These are phyloP conservation scores for Pycnomerus fuliginosus DNA, from an alignment of 2,888 invertebrate species.

Conservation along the genomic window DNA sequence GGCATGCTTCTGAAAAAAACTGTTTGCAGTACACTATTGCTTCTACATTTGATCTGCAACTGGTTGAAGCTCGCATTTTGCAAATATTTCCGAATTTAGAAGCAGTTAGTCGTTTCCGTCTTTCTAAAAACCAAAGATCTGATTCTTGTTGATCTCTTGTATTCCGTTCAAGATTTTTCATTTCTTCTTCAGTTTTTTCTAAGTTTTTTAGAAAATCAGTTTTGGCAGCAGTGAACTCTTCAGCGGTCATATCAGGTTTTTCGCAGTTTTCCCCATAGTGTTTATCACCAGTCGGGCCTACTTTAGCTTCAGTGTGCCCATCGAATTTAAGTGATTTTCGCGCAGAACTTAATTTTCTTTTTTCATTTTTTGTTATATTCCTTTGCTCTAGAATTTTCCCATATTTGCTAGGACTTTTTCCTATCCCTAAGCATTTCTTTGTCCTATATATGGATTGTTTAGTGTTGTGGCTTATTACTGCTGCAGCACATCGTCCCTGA, in stretches of 20 bases:
- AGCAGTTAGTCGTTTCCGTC: constrained; percentile 23
- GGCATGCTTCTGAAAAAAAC: background rate
- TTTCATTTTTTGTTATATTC: background rate
- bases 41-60: constrained; percentile 12
- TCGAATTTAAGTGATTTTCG: background rate
- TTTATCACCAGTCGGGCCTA: background rate
- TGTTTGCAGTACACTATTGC: constrained; percentile 12
- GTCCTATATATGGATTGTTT: constrained; percentile 4
- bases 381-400: background rate
- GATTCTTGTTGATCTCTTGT: constrained; percentile 18
- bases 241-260: constrained; percentile 4
- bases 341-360: background rate
- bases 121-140: constrained; percentile 20
- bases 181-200: constrained; percentile 14
- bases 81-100: constrained; percentile 27
- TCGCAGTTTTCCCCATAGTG: constrained; percentile 2
- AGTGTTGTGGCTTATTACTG: constrained; percentile 6
- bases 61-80: constrained; percentile 19
- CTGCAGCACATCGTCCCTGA: constrained; percentile 4
- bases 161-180: constrained; percentile 13
- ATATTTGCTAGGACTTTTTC: constrained; percentile 3
- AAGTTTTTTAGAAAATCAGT: constrained; percentile 13
- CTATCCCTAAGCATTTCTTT: constrained; percentile 1
- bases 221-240: constrained; percentile 6
- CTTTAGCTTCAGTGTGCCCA: background rate